Conservation (phyloP, 2,888 invertebrate species). For the Octodonta nipae region DNA sequence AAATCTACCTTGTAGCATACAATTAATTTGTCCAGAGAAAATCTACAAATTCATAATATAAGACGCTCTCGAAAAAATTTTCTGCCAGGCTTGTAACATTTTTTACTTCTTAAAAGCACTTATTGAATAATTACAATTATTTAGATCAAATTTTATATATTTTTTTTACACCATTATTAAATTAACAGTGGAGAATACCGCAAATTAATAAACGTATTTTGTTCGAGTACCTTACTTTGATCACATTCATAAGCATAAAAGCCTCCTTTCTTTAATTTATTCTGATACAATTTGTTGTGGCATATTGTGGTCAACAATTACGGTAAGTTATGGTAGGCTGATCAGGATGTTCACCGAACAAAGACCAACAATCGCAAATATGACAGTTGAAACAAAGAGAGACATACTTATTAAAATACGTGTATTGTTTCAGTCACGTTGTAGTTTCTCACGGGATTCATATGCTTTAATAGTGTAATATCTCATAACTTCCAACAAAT, state of each 20-base stretch:
- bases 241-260: constrained; percentile 1
- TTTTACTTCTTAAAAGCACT: no score
- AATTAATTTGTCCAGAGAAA: no score
- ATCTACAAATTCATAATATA: no score
- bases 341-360: constrained; percentile 18
- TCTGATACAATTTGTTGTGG: constrained; percentile 28
- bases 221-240: no score
- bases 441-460: constrained; percentile 36
- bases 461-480: constrained; percentile 27
- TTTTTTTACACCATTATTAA: no score
- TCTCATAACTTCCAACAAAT: constrained; percentile 22
- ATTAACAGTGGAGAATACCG: no score
- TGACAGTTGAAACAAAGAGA: constrained; percentile 19
- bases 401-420: constrained; percentile 36
- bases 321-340: constrained; percentile 28
- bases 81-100: no score
- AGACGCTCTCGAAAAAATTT: no score
- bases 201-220: no score
- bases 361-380: constrained; percentile 9
- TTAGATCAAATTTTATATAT: no score
- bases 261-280: constrained; percentile 16
- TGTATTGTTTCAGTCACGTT: constrained; percentile 38
- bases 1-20: no score
- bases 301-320: constrained; percentile 30
- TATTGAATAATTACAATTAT: no score